Evolutionary conservation across 2,888 invertebrate species (phyloP).

Genomic region (Epistrophe grossulariae): DNA sequence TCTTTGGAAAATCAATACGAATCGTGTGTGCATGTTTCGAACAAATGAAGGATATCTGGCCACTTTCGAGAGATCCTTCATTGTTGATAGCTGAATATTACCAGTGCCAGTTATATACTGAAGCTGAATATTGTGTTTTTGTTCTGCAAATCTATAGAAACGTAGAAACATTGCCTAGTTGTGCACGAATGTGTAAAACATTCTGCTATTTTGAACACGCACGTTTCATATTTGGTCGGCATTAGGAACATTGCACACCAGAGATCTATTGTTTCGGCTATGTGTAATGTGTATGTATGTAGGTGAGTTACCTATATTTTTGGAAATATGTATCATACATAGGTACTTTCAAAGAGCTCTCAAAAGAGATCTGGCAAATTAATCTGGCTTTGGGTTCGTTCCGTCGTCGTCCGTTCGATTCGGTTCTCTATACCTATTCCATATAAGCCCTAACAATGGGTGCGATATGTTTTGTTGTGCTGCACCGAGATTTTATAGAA

Average conservation of each 20-base stretch:
- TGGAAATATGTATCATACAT: background rate
- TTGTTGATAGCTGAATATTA: conserved; percentile 57
- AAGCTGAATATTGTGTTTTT: conserved; percentile 9
- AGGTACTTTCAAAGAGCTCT: conserved; percentile 26
- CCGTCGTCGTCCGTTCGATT: conserved; percentile 38
- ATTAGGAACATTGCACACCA: conserved; percentile 46
- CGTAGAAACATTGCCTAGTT: conserved; percentile 32
- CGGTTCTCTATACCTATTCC: conserved; percentile 40
- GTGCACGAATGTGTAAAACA: conserved; percentile 64
- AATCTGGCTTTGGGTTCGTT: conserved; percentile 66
- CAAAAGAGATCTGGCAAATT: conserved; percentile 62
- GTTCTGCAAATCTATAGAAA: background rate
- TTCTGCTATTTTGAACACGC: conserved; percentile 61
- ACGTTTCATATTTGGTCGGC: conserved; percentile 56
- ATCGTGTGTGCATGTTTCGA: conserved; percentile 51
- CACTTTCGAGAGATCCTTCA: conserved; percentile 63
- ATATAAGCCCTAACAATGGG: conserved; percentile 31
- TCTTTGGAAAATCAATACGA: conserved; percentile 45
- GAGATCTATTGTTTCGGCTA: conserved; percentile 27
- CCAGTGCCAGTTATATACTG: conserved; percentile 13
- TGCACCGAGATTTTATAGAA: conserved; percentile 22
- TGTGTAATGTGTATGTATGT: background rate
- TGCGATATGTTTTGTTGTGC: conserved; percentile 43
- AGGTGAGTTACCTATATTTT: conserved; percentile 46
- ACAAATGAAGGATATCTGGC: conserved; percentile 73